phyloP scores from a whole-genome alignment of 2,888 invertebrate species.

The Rhingia rostrata region DNA sequence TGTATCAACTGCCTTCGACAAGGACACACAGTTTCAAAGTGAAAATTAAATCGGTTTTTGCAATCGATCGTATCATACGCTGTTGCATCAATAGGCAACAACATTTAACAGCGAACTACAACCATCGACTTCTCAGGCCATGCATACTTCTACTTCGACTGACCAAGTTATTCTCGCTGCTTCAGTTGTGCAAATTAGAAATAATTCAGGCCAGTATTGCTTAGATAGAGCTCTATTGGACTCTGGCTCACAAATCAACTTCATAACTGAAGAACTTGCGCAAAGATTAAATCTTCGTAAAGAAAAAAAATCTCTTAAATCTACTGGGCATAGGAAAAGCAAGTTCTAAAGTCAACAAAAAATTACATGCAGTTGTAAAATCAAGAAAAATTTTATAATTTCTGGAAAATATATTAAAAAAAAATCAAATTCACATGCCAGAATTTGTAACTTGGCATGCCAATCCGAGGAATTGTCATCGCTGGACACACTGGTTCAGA shows the following conservation, averaged over 20 bases:
- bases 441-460: slow-evolving; percentile 9
- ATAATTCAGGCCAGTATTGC: slow-evolving; percentile 15
- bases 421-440: not conserved
- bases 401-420: slow-evolving; percentile 55
- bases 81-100: slow-evolving; percentile 50
- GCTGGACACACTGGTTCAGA: slow-evolving; percentile 43
- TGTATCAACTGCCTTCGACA: slow-evolving; percentile 58
- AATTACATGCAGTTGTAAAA: slow-evolving; percentile 43
- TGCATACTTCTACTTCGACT: slow-evolving; percentile 16
- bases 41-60: slow-evolving; percentile 47
- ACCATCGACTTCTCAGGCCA: slow-evolving; percentile 18
- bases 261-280: slow-evolving; percentile 54
- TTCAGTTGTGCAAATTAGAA: slow-evolving; percentile 41
- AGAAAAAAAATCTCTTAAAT: slow-evolving; percentile 17
- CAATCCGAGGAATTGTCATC: slow-evolving; percentile 10
- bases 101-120: slow-evolving; percentile 23
- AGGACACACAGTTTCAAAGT: slow-evolving; percentile 56
- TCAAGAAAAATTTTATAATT: slow-evolving; percentile 51
- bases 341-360: too few species aligned
- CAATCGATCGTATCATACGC: slow-evolving; percentile 47
- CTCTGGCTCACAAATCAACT: slow-evolving; percentile 42
- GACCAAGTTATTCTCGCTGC: slow-evolving; percentile 57
- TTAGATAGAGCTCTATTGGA: slow-evolving; percentile 25
- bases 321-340: slow-evolving; percentile 35
- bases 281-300: slow-evolving; percentile 26